A percentile compares a stretch with the other conserved stretches of the same genome.
These are phyloP conservation scores for Gordius sp. DNA, from an alignment of 2,888 invertebrate species.

Conservation along the genomic window DNA sequence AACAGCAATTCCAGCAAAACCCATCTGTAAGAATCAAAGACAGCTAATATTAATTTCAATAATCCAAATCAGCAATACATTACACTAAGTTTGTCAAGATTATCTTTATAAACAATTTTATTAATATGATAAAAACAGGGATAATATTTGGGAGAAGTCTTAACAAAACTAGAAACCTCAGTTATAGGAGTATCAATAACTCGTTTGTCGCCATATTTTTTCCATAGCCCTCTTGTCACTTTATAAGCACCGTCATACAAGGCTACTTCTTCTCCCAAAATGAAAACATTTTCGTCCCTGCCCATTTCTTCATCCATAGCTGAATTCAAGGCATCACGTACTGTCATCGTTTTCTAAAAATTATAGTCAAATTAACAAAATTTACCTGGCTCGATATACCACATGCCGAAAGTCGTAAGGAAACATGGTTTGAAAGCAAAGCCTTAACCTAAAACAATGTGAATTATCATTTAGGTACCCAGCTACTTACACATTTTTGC, in stretches of 20 bases:
- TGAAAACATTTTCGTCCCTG: constrained; percentile 57
- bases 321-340: constrained; percentile 77
- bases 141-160: no score
- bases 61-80: not conserved
- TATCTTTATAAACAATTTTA: no score
- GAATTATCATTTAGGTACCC: no score
- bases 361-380: no score
- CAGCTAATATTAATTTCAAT: constrained; percentile 9
- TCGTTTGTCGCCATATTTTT: constrained; percentile 83
- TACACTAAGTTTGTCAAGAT: no score
- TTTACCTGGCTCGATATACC: no score
- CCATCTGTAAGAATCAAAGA: constrained; percentile 35
- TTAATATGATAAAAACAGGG: no score
- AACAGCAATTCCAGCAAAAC: constrained; percentile 75
- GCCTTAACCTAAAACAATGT: no score
- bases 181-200: constrained; percentile 94
- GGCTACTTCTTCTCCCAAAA: constrained; percentile 92
- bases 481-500: no score
- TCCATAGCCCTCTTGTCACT: constrained; percentile 65
- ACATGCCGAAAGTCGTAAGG: no score
- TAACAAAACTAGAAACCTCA: constrained; percentile 40
- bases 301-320: constrained; percentile 91
- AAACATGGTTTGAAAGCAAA: no score
- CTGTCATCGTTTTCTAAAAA: no score
- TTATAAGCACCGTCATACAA: constrained; percentile 84